Evolutionary conservation across 2,797 vertebrate genomes (phyloP).

Genomic region (Synanceia verrucosa): DNA sequence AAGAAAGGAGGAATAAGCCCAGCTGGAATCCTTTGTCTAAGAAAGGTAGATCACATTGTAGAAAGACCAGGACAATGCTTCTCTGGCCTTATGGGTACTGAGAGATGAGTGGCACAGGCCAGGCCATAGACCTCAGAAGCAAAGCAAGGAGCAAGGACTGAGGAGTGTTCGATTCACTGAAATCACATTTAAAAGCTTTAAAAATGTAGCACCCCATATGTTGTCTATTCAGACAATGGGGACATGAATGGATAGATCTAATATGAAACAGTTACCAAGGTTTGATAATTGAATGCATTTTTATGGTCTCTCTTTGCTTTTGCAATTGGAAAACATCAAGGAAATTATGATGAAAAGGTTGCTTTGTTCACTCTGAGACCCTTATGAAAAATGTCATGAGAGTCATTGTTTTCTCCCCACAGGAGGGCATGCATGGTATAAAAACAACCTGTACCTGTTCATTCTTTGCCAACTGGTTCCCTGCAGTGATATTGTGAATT

Average conservation of each 20-base stretch:
- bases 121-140: slow-evolving; percentile 44
- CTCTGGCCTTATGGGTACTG: slow-evolving; percentile 60
- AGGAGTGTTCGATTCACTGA: slow-evolving; percentile 9
- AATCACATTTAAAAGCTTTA: slow-evolving; percentile 10
- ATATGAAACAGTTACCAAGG: not conserved
- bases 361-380: not conserved
- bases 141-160: too few species aligned
- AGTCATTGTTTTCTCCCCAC: slow-evolving; percentile 31
- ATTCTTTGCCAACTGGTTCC: slow-evolving; percentile 15
- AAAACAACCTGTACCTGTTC: not conserved
- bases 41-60: slow-evolving; percentile 77
- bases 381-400: slow-evolving; percentile 1
- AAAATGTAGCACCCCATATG: not conserved
- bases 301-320: not conserved
- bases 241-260: not conserved
- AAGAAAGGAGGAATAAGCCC: slow-evolving; percentile 76
- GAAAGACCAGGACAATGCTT: slow-evolving; percentile 69
- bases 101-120: slow-evolving; percentile 54
- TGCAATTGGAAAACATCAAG: not conserved
- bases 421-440: slow-evolving; percentile 13
- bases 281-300: not conserved
- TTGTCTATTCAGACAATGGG: not conserved
- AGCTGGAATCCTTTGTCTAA: slow-evolving; percentile 76
- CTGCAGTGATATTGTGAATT: slow-evolving; percentile 30
- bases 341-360: slow-evolving; percentile 1